Base-by-base conservation (phyloP, 1,140 invertebrate genomes). In the Pogonus chalceus region DNA sequence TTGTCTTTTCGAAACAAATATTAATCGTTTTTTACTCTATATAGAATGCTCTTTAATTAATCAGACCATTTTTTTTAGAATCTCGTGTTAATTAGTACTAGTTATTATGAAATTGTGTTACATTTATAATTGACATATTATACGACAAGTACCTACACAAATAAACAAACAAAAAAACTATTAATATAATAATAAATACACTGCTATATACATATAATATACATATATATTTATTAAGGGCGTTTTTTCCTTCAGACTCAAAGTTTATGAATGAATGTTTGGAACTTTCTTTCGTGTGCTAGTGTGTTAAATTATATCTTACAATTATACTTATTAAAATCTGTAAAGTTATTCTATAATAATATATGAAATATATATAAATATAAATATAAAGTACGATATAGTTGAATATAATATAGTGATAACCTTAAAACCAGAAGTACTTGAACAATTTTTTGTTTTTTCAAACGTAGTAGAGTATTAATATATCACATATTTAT, bases 301-400 rank as follows among this genome's bases (percentile, higher is more conserved):
- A 55, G 62, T 54, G 62, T 62, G 62, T 53, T n/a, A 62, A 65
- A 60, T 62, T 63, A 63, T 65, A 65, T 66, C 63, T 62, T 64
- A 62, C 62, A 64, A 60, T 62, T 60, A 64, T 65, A 62, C 63
- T 65, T 66, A 66, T 66, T 59, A 50, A 63, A 63, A 62, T 66
- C 65, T 68, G 66, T 66, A 68, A 65, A 68, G 66, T 68, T 66
- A 65, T 62, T 68, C 64, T 66, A 65, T 58, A 63, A 62, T 63
- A 65, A 65, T 66, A n/a, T 31, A 31, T 31, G 4, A 31, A 4
- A 31, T 31, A 31, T 31, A 31, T 31, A 31, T 31, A 31, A 31
- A 31, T 31, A 31, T 31, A 31, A 31, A 31, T 31, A 31, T 31
- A 31, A 31, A 31, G 26, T 31, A 31, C 26, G 26, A 31, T 31